These are phyloP conservation scores for Leuctra nigra DNA, from an alignment of 2,888 invertebrate genomes.

Conservation along the genomic window DNA sequence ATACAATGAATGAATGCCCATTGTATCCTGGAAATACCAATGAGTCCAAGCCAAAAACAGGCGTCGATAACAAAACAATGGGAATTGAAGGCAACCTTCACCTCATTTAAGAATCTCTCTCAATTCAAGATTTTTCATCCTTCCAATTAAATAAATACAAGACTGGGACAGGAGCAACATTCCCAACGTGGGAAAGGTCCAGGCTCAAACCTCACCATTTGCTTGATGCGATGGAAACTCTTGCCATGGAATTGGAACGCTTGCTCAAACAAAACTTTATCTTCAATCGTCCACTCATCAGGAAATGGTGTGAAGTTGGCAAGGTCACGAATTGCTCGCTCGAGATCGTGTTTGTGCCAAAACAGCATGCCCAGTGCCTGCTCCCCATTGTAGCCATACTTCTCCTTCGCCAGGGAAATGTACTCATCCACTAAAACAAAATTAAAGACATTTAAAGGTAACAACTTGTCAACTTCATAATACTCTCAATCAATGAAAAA, in stretches of 20 bases:
- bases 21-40: too few species aligned
- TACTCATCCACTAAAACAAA: conserved; percentile 86
- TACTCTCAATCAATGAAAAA: background rate
- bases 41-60: too few species aligned
- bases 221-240: conserved; percentile 92
- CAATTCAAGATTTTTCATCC: too few species aligned
- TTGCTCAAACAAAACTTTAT: conserved; percentile 96
- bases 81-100: too few species aligned
- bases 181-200: too few species aligned
- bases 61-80: too few species aligned
- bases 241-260: conserved; percentile 98
- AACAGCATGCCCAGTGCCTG: conserved; percentile 96
- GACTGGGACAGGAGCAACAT: too few species aligned
- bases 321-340: conserved; percentile 84
- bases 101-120: too few species aligned
- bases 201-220: conserved; percentile 83
- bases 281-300: conserved; percentile 97
- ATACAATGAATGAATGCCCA: too few species aligned
- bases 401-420: conserved; percentile 88
- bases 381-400: conserved; percentile 95
- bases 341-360: conserved; percentile 96
- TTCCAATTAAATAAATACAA: too few species aligned
- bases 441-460: conserved; percentile 21
- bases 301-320: conserved; percentile 97
- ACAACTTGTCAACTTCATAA: background rate